phyloP scores from a whole-genome alignment of 2,797 vertebrate species.

The Ptychobarbus kaznakovi region DNA sequence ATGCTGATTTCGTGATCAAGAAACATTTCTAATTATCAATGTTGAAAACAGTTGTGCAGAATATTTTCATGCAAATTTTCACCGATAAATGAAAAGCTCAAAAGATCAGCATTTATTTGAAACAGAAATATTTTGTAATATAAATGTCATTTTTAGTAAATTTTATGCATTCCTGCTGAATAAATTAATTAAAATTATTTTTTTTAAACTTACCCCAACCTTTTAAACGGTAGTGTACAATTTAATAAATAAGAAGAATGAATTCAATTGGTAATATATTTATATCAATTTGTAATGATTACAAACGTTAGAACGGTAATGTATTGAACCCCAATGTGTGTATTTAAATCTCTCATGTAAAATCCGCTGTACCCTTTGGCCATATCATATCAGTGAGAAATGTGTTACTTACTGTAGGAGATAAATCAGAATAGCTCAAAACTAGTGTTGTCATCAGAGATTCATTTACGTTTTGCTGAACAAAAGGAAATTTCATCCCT shows the following conservation, averaged over 20 bases:
- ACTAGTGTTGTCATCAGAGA: constrained; percentile 16
- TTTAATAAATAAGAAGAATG: neutral
- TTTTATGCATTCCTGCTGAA: neutral
- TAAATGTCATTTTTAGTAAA: neutral
- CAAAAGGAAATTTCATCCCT: neutral
- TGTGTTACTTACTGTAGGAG: constrained; percentile 9
- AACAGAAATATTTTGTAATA: neutral
- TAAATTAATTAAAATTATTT: neutral
- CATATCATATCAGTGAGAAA: constrained; percentile 16
- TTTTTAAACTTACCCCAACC: neutral
- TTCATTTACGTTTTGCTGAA: constrained; percentile 21
- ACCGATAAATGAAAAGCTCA: neutral
- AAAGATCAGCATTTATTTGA: neutral
- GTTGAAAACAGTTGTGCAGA: neutral
- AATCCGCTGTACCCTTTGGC: neutral
- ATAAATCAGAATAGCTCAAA: constrained; percentile 28
- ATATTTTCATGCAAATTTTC: neutral
- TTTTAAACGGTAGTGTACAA: neutral
- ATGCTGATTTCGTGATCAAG: neutral
- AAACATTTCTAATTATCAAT: neutral
- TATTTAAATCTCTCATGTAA: constrained; percentile 14
- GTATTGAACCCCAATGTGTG: neutral
- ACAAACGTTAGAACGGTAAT: neutral
- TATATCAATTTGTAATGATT: neutral
- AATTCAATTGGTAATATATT: neutral